Base-by-base conservation (phyloP, 2,113 vertebrate species). In the Osmerus mordax region DNA sequence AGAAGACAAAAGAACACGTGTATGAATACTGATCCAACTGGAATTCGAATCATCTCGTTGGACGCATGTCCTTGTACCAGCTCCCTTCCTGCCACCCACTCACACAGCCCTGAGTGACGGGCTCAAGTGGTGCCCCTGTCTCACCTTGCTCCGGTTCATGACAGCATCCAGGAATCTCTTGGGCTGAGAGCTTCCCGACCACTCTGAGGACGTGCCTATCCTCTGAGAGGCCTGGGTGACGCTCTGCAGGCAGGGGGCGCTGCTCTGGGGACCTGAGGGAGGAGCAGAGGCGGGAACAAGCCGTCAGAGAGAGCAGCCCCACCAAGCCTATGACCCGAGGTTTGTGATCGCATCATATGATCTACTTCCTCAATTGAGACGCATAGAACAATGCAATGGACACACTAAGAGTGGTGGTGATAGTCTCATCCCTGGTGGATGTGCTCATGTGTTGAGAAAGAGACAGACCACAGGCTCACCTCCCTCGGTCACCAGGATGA, bases 111-210 rank as follows among this genome's bases (percentile, higher is more conserved):
- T 64, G 62, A 64, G 28, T 41, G n/a, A 64, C 29, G 36, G 28
- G 29, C 5, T 21, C 2, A 21, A 3, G 3, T 23, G 2, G 19
- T 59, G 14, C 15, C 8, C 15, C 12, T 63, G 25, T 1, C 23
- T 78, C 71, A 92, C 92, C 89, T 90, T 93, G 85, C 92, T 92
- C 56, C 92, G 76, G 70, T 11, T 84, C 86, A 74, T 87, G 36
- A 86, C 73, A 15, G 36, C 69, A 3, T 90, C 80, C 0, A 79
- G 58, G 3, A 82, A 85, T 0, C 9, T 78, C 47, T 71, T 90
- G 3, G 87, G 61, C 63, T 89, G 89, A 36, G 81, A 58, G n/a
- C 70, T 84, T 23, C 88, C 87, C 0, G 84, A 77, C 89, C 88
- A 90, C 74, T 91, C 90, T 2, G 84, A 89, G 0, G 90, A 92